phyloP scores from a whole-genome alignment of 2,113 vertebrate genomes.

The Poeciliopsis retropinna region DNA sequence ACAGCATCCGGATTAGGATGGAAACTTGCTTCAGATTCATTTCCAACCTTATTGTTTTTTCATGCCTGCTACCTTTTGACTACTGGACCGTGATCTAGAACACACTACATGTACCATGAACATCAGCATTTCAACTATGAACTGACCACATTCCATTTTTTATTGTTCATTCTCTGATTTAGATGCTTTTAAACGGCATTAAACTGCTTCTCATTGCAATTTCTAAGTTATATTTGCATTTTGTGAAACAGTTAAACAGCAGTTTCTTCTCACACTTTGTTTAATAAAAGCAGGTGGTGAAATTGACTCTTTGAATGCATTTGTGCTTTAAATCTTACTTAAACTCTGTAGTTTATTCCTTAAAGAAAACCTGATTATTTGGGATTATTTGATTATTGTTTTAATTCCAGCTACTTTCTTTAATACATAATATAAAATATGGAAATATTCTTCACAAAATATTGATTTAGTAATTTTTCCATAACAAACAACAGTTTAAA shows the following conservation, averaged over 20 bases:
- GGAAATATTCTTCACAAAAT: too few relatives aligned
- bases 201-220: constrained; percentile 48
- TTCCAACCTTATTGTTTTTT: constrained; percentile 27
- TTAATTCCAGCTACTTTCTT: too few relatives aligned
- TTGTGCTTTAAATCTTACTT: neutral
- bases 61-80: neutral
- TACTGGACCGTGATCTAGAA: constrained; percentile 24
- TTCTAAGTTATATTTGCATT: constrained; percentile 43
- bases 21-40: constrained; percentile 23
- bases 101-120: constrained; percentile 3
- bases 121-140: constrained; percentile 29
- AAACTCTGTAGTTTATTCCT: neutral
- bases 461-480: too few relatives aligned
- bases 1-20: constrained; percentile 9
- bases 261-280: constrained; percentile 69
- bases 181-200: constrained; percentile 34
- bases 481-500: too few relatives aligned
- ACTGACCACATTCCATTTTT: constrained; percentile 10
- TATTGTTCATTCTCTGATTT: constrained; percentile 28
- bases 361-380: too few relatives aligned
- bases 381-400: too few relatives aligned
- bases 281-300: constrained; percentile 74
- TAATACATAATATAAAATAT: too few relatives aligned
- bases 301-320: neutral
- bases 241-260: constrained; percentile 65